These are phyloP conservation scores for Paramormyrops kingsleyae DNA, from an alignment of 2,113 vertebrate genomes.

Conservation along the genomic window DNA sequence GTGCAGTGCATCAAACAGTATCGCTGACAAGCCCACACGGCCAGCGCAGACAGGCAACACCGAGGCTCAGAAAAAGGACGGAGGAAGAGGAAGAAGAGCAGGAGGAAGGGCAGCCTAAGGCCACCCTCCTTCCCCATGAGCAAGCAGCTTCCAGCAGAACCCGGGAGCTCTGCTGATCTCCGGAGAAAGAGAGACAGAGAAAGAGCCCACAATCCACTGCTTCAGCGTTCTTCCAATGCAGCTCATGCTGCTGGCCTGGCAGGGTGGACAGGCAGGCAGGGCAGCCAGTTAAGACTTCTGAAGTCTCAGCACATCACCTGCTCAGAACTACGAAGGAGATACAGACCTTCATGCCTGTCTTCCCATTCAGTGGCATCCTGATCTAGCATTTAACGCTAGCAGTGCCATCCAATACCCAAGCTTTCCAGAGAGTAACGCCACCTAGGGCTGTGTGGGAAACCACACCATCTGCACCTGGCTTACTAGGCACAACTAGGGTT, in stretches of 20 bases:
- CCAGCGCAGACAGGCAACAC: slow-evolving; percentile 94
- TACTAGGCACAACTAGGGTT: slow-evolving; percentile 33
- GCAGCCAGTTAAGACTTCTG: background rate
- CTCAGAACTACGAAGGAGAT: background rate
- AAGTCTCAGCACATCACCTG: background rate
- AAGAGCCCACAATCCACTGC: slow-evolving; percentile 11
- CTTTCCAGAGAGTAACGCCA: background rate
- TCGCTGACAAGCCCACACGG: slow-evolving; percentile 88
- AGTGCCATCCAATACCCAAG: slow-evolving; percentile 28
- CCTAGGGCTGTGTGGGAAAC: background rate
- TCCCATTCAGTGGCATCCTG: slow-evolving; percentile 25
- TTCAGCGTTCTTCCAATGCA: background rate
- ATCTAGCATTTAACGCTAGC: slow-evolving; percentile 32
- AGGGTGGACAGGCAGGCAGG: background rate
- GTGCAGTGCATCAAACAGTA: slow-evolving; percentile 99
- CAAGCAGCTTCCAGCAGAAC: slow-evolving; percentile 26
- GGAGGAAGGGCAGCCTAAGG: slow-evolving; percentile 68
- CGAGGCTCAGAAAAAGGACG: slow-evolving; percentile 82
- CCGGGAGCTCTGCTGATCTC: slow-evolving; percentile 24
- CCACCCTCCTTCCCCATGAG: slow-evolving; percentile 68
- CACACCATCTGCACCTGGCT: slow-evolving; percentile 1
- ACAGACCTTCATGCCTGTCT: slow-evolving; percentile 30
- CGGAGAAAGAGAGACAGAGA: slow-evolving; percentile 17
- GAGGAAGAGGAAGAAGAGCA: slow-evolving; percentile 18
- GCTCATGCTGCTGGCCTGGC: background rate